Evolutionary conservation across 2,888 invertebrate species (phyloP), one percentile per base, ranked within the genome.

Genomic region (Gisinianus flammeolus): DNA sequence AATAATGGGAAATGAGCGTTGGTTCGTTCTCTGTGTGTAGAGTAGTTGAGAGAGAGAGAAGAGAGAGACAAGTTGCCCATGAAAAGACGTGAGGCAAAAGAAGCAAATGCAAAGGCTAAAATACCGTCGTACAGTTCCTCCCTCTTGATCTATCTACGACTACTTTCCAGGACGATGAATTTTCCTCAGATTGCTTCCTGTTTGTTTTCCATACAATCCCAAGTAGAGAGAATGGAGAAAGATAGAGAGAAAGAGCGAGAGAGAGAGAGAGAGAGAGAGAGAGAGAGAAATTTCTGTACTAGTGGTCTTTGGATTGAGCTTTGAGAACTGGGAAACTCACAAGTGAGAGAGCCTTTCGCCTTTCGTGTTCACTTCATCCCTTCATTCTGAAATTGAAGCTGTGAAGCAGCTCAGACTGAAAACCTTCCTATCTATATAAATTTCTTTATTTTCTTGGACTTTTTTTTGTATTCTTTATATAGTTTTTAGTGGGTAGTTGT

Each of bases 1-100:
- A 77, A 70, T 77, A 77, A 77, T 77, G 77, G 77, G 77, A 71
- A 77, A 77, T 77, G 77, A 75, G 75, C 24, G 19, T 24, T 19
- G 58, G 64, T 77, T 64, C 44, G 54, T 26, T 31, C 5, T 28
- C 28, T 28, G 6, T 68, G 68, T 31, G 22, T 10, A 2, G n/a
- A n/a, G n/a, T n/a, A n/a, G 22, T n/a, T 28, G n/a, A 67, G 70
- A 3, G n/a, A n/a, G 24, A 44, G 35, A 52, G 16, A 22, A 67
- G 31, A 33, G 52, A 44, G 44, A 70, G 54, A 19, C 58, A 8
- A 58, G n/a, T 58, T 24, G 24, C n/a, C 58, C 24, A n/a, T 58
- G 70, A 70, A 44, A 52, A 54, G 22, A 71, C n/a, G 30, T 56
- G 28, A 22, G 54, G 58, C 24, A 26, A 16, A 24, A 72, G 70